Percentiles rank a stretch among this genome's conserved stretches.
phyloP scores from a whole-genome alignment of 1,140 invertebrate species.

The Bombus terrestris region DNA sequence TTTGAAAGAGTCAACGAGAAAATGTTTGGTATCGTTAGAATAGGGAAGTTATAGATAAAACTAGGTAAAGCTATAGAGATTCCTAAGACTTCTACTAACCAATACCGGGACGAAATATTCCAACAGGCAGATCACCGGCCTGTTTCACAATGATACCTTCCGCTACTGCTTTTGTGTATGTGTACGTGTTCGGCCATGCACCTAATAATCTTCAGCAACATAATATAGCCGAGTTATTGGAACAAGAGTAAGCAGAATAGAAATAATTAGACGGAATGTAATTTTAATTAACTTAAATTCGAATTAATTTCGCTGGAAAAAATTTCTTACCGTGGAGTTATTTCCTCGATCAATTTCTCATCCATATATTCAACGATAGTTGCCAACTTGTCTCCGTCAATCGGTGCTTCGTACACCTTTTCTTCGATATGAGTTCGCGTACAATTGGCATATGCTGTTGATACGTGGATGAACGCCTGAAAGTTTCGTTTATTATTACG shows the following conservation, averaged over 20 bases:
- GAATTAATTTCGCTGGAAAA: not conserved
- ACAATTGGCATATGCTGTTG: conserved; percentile 87
- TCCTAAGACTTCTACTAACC: conserved; percentile 77
- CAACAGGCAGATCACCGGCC: conserved; percentile 85
- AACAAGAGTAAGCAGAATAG: not conserved
- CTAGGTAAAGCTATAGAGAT: not conserved
- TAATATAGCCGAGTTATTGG: not conserved
- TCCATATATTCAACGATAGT: conserved; percentile 87
- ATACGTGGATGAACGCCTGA: conserved; percentile 86
- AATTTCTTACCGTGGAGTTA: conserved; percentile 85
- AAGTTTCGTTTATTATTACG: not conserved
- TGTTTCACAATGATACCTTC: conserved; percentile 85
- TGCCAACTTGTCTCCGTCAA: conserved; percentile 84
- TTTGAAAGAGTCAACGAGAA: not conserved
- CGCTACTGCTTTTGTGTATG: conserved; percentile 88
- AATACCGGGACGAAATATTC: conserved; percentile 91
- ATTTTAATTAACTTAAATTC: not conserved
- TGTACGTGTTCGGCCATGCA: conserved; percentile 88
- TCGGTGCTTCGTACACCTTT: conserved; percentile 83
- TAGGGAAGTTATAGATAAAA: not conserved
- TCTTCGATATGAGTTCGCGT: conserved; percentile 83
- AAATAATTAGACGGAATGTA: not conserved
- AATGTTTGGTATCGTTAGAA: too few relatives aligned
- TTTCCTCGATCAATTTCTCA: conserved; percentile 85
- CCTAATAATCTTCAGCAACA: conserved; percentile 81